Percentiles rank a stretch among this genome's conserved stretches.
Conservation (phyloP, 2,888 invertebrate genomes). For the Pecten maximus region DNA sequence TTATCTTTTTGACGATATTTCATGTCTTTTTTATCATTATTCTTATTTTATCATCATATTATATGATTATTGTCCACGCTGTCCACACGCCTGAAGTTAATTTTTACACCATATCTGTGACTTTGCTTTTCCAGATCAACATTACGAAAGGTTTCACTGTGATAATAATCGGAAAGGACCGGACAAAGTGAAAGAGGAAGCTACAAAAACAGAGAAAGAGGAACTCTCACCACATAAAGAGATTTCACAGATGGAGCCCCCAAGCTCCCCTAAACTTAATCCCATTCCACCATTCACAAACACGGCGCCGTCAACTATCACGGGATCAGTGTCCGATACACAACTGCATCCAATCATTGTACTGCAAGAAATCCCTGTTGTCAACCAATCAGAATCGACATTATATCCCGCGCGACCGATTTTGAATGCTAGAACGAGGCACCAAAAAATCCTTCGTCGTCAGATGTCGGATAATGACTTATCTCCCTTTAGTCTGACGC, state of each 20-base stretch:
- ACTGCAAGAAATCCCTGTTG: constrained; percentile 67
- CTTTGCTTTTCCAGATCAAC: background rate
- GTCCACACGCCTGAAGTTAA: no score
- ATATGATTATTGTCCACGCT: no score
- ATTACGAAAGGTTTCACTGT: constrained; percentile 1
- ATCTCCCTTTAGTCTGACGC: constrained; percentile 68
- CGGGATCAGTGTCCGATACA: constrained; percentile 63
- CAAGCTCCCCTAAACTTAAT: background rate
- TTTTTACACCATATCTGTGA: no score
- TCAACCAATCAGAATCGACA: constrained; percentile 63
- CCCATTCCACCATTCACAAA: constrained; percentile 19
- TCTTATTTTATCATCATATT: no score
- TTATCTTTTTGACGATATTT: no score
- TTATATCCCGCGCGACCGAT: constrained; percentile 60
- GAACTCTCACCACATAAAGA: background rate
- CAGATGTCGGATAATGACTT: constrained; percentile 72
- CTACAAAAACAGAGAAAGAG: constrained; percentile 23
- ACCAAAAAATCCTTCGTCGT: constrained; percentile 66
- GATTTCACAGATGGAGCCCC: background rate
- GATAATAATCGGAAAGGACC: background rate
- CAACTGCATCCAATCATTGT: constrained; percentile 72
- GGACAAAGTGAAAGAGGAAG: background rate
- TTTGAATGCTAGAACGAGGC: constrained; percentile 66
- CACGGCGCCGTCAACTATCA: constrained; percentile 41
- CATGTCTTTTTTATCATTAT: no score